Conservation (phyloP, 2,888 invertebrate genomes). For the Drosophila tanythrix region DNA sequence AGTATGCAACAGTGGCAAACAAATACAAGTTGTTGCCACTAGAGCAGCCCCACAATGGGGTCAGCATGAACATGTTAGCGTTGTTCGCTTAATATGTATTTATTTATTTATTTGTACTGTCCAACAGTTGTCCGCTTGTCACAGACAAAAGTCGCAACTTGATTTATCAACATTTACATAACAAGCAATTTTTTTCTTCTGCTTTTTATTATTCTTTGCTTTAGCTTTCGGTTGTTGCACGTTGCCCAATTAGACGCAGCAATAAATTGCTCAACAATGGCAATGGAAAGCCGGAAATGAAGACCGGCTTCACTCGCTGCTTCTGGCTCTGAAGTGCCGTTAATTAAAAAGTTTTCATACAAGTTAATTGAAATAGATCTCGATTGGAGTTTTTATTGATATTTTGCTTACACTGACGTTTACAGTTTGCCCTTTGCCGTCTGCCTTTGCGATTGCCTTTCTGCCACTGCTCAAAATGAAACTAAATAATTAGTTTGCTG, state of each 20-base stretch:
- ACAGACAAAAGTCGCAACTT: conserved; percentile 65
- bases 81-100: conserved; percentile 58
- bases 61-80: conserved; percentile 61
- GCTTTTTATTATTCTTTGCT: conserved; percentile 1
- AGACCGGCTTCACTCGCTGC: conserved; percentile 30
- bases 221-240: conserved; percentile 26
- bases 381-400: conserved; percentile 79
- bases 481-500: conserved; percentile 79
- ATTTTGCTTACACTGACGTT: conserved; percentile 74
- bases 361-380: conserved; percentile 80
- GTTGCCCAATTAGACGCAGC: conserved; percentile 76
- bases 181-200: conserved; percentile 31
- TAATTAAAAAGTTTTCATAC: conserved; percentile 80
- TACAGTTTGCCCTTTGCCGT: conserved; percentile 42
- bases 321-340: conserved; percentile 66
- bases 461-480: conserved; percentile 64
- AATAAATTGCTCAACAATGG: conserved; percentile 64
- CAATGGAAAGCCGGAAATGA: conserved; percentile 44
- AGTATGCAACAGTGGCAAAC: conserved; percentile 49
- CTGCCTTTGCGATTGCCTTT: conserved; percentile 31
- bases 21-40: conserved; percentile 35
- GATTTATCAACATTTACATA: conserved; percentile 78
- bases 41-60: conserved; percentile 48
- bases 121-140: conserved; percentile 73
- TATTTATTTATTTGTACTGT: conserved; percentile 75